Evolutionary conservation across 1,140 invertebrate species (phyloP).

Genomic region (Aphelinus atriplicis): DNA sequence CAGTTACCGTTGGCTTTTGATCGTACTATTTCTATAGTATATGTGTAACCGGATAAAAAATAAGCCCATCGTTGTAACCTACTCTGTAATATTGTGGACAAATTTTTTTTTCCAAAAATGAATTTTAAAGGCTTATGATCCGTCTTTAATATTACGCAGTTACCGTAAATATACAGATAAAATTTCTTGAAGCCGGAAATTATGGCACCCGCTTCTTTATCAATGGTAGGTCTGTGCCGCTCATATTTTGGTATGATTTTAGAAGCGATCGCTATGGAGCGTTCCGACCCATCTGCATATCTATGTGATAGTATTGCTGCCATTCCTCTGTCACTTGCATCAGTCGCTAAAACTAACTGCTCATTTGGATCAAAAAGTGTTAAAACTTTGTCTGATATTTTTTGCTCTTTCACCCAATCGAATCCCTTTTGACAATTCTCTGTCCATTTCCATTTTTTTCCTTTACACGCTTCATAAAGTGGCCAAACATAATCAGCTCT

Average conservation of each 20-base stretch:
- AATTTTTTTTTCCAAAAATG: not conserved
- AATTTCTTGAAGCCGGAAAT: conserved; percentile 41
- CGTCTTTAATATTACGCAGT: conserved; percentile 52
- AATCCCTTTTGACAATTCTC: conserved; percentile 44
- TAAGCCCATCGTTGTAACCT: not conserved
- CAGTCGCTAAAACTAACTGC: conserved; percentile 47
- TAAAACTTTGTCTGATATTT: conserved; percentile 44
- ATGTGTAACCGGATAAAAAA: not conserved
- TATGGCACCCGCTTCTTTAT: not conserved
- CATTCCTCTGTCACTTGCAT: conserved; percentile 64
- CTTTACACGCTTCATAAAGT: conserved; percentile 20
- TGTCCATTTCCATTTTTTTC: conserved; percentile 30
- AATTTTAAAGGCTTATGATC: conserved; percentile 50
- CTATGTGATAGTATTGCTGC: conserved; percentile 64
- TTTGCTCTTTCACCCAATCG: conserved; percentile 43
- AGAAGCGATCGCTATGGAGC: not conserved
- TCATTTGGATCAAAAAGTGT: conserved; percentile 40
- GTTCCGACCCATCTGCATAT: conserved; percentile 53
- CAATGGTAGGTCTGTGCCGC: not conserved
- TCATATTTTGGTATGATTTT: not conserved
- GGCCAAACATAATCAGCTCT: conserved; percentile 19
- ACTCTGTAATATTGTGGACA: not conserved
- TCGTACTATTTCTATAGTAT: not conserved
- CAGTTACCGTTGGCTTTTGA: not conserved
- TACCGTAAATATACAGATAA: conserved; percentile 50